Base-by-base conservation (phyloP, 53 echinoderm and acorn worm genomes). In the Crossaster papposus region DNA sequence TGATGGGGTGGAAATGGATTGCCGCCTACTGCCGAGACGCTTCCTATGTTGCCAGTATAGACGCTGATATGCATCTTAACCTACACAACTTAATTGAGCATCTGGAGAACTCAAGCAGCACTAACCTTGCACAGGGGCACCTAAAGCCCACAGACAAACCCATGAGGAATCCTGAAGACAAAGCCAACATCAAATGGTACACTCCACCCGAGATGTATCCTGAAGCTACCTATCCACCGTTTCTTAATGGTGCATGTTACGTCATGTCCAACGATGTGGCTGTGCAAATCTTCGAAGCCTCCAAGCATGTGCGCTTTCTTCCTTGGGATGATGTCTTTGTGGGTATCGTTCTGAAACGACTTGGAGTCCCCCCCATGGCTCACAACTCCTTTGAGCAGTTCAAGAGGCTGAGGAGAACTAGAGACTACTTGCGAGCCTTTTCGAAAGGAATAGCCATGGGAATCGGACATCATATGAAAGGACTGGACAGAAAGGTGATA, bases 1-100 rank as follows among this genome's bases (percentile, higher is more conserved):
- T 90, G 73, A 90, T 90, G 90, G 90, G 90, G 8, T 90, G 81
- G 81, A 81, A 73, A 35, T 90, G 90, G 90, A 81, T 90, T 37
- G 73, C 37, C 30, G 28, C 35, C 11, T 37, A 34, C 14, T 90
- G 90, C 74, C 90, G 52, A 28, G 30, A 82, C 20, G 72, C 58
- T 18, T n/a, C 37, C 54, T 90, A 81, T 22, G 90, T 70, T 14
- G 62, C 72, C 44, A 90, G 81, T 28, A 81, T 90, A 23, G 90
- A 90, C 34, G 90, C 81, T n/a, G 87, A 87, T 37, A 87, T 87
- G 87, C 87, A 87, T 33, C 87, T 87, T 3, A 87, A 87, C 38
- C 58, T 87, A 7, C 87, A 87, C 37, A 87, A 77, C 29, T 35
- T 87, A 36, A 76, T 87, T 6, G 54, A 81, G 17, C 73, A 73